These are phyloP conservation scores for Tangara arthus DNA, from an alignment of 2,797 vertebrate species.

Conservation along the genomic window DNA sequence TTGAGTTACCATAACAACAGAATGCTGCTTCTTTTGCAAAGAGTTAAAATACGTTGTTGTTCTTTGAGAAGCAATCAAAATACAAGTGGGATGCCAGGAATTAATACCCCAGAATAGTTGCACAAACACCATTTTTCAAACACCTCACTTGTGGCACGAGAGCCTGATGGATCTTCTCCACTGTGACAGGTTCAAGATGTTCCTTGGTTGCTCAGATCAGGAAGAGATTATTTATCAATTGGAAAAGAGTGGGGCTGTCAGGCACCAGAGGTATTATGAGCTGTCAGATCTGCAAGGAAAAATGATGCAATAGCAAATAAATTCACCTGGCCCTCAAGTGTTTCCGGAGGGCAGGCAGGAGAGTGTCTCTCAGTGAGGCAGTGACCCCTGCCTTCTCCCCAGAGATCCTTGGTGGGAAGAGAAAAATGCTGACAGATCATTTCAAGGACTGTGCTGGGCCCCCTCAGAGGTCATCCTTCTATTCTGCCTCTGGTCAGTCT, in stretches of 20 bases:
- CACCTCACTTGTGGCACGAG: constrained; percentile 58
- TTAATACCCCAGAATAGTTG: constrained; percentile 58
- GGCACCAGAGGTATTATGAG: constrained; percentile 59
- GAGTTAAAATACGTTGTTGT: constrained; percentile 76
- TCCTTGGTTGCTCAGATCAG: constrained; percentile 73
- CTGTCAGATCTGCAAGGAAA: constrained; percentile 70
- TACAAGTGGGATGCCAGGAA: constrained; percentile 70
- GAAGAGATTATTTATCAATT: constrained; percentile 77
- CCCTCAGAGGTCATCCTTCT: neutral
- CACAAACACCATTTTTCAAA: constrained; percentile 70
- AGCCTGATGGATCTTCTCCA: constrained; percentile 73
- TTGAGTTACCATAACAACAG: constrained; percentile 79
- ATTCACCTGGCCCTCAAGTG: constrained; percentile 30
- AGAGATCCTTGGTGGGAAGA: neutral
- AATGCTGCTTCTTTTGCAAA: constrained; percentile 68
- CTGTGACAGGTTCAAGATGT: constrained; percentile 71
- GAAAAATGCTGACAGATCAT: neutral
- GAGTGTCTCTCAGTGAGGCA: neutral
- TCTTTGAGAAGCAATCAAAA: constrained; percentile 74
- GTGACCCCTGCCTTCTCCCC: neutral
- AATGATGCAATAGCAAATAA: constrained; percentile 66
- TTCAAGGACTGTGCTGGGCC: neutral
- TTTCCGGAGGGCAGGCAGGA: neutral
- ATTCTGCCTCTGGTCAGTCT: neutral
- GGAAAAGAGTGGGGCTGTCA: constrained; percentile 69